Evolutionary conservation across 2,113 vertebrate genomes (phyloP).

Genomic region (Ceyx melanurus): DNA sequence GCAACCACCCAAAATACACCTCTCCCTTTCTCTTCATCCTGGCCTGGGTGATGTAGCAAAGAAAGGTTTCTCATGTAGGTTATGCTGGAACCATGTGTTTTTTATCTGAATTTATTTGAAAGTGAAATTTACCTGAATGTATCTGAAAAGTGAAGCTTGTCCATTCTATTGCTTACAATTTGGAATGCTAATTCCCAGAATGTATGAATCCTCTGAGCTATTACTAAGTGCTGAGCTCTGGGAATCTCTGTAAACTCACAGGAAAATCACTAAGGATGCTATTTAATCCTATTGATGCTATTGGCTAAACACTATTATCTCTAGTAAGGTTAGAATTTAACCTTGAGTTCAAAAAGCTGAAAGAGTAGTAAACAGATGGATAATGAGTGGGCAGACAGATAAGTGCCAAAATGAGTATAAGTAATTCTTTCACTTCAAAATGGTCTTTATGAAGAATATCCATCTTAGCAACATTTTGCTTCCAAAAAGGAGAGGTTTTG

Average conservation of each 20-base stretch:
- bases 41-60: background rate
- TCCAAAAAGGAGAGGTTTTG: background rate
- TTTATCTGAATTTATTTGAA: too few relatives aligned
- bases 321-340: background rate
- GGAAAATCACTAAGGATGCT: background rate
- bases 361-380: background rate
- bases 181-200: background rate
- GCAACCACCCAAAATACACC: background rate
- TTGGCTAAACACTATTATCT: background rate
- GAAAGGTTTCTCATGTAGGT: background rate
- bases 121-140: too few relatives aligned
- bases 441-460: background rate
- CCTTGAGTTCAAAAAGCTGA: background rate
- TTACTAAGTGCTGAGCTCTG: background rate
- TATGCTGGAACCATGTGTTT: background rate
- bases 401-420: background rate
- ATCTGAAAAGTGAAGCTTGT: background rate
- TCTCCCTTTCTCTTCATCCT: background rate
- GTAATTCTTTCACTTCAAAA: conserved; percentile 4
- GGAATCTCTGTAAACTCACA: background rate
- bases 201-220: background rate
- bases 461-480: background rate
- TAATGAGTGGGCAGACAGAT: background rate
- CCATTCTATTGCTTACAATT: background rate
- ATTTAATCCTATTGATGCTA: background rate